Base-by-base conservation (phyloP, 2,113 vertebrate genomes). In the Leptocoma aspasia region DNA sequence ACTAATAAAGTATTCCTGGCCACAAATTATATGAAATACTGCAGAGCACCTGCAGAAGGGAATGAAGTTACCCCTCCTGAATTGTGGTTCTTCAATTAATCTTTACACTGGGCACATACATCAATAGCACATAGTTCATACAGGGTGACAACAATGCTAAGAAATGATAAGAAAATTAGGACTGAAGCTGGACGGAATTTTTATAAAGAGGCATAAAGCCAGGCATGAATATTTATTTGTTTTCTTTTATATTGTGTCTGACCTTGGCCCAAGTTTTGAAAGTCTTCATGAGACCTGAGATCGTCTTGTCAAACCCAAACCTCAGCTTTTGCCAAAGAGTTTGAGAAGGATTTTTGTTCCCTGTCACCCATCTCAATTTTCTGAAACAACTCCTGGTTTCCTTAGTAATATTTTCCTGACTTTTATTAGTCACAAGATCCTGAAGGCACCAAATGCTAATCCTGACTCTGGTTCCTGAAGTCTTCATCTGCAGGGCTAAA, bases 21-120 rank as follows among this genome's bases (percentile, higher is more conserved):
- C 79, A 77, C 22, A 37, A 76, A 50, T 65, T 70, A 26, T 53
- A 37, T 79, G 69, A 93, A 95, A 89, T 96, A 86, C 50, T 94
- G 80, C 83, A 65, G 80, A 49, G 47, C 59, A 77, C 81, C 87
- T 91, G 75, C 75, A 85, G 79, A 26, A 95, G 35, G 42, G 54
- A 84, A 85, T 90, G 69, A 57, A 87, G 56, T 35, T 56, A 59
- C 68, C 35, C 41, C 59, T 84, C 72, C 56, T 91, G 77, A 88
- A 77, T 42, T 77, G 87, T 91, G n/a, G 22, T 63, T 84, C 78
- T 76, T 89, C 87, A 79, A 86, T 93, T 95, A 91, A 91, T 95
- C 92, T 92, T 91, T 87, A 69, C 31, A n/a, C 39, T 65, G 39
- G 54, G 42, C 31, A 54, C 30, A 77, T 72, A 50, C 12, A 87